Conservation (phyloP, 2,888 invertebrate genomes). For the Drosophila merina region DNA sequence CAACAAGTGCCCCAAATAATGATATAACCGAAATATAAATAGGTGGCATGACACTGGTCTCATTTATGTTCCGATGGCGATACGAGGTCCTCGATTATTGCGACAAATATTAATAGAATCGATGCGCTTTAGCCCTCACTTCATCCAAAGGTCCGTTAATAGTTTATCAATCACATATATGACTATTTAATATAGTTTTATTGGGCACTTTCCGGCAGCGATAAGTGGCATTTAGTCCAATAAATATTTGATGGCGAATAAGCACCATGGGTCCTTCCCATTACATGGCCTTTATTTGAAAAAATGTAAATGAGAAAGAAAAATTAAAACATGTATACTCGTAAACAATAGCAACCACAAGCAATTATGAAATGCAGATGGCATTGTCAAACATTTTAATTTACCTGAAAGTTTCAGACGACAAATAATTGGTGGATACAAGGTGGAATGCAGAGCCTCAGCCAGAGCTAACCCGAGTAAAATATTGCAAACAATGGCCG, state of each 20-base stretch:
- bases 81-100: constrained; percentile 19
- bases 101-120: constrained; percentile 13
- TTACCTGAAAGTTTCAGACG: constrained; percentile 21
- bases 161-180: constrained; percentile 21
- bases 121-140: neutral
- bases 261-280: neutral
- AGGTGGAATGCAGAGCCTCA: neutral
- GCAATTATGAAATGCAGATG: constrained; percentile 29
- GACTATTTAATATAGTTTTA: constrained; percentile 21
- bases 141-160: neutral
- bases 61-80: neutral
- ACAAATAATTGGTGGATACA: neutral
- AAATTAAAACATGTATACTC: constrained; percentile 19
- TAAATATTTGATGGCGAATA: constrained; percentile 19
- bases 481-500: constrained; percentile 28
- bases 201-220: constrained; percentile 11
- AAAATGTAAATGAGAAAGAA: neutral
- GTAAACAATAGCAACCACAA: constrained; percentile 20
- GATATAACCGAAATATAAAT: constrained; percentile 33
- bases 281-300: neutral
- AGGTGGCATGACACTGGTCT: constrained; percentile 26
- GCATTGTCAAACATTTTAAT: constrained; percentile 39
- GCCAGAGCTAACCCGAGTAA: constrained; percentile 25
- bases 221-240: constrained; percentile 23
- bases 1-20: constrained; percentile 6